Base-by-base conservation (phyloP, 2,888 invertebrate species). In the Cephus spinipes region DNA sequence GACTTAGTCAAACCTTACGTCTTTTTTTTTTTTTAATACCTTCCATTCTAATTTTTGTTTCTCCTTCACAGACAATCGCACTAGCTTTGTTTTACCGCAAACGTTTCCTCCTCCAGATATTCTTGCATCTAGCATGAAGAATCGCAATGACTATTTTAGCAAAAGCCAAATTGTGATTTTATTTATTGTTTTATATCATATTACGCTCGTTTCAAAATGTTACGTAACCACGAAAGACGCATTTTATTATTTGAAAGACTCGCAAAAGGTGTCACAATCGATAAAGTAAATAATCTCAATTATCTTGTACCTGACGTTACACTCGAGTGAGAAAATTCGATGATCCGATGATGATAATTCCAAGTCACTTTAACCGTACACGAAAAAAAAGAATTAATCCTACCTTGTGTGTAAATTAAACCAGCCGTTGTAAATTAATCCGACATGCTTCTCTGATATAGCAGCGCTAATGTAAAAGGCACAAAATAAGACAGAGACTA, bases 1-100 rank as follows among this genome's bases (percentile, higher is more conserved):
- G 88, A 91, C 86, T 88, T 90, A 90, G 89, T 88, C 90, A 89
- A 90, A 87, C 90, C 88, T 90, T 88, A 86, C 87, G 88, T 89
- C 84, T 87, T 78, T 82, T 77, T 78, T 82, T 77, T 78, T 69
- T 76, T 75, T 78, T 81, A 78, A 76, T 76, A 84, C 84, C 86
- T 83, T 86, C 81, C 87, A 81, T 78, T 84, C 83, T 85, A 31
- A 68, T 83, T 83, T 84, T 83, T 83, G 76, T 85, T 83, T 77
- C 74, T 82, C 75, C 78, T 82, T 82, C 73, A 82, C 81, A 83
- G 77, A 81, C 81, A 81, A 79, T 83, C 82, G 85, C 87, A 86
- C 83, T 82, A 81, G 82, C 84, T 85, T 85, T 81, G 79, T 83
- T 81, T 82, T 80, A 73, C 40, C 78, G 78, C 77, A 74, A 34